Evolutionary conservation across 2,888 invertebrate species (phyloP).

Genomic region (Anorthoa munda): DNA sequence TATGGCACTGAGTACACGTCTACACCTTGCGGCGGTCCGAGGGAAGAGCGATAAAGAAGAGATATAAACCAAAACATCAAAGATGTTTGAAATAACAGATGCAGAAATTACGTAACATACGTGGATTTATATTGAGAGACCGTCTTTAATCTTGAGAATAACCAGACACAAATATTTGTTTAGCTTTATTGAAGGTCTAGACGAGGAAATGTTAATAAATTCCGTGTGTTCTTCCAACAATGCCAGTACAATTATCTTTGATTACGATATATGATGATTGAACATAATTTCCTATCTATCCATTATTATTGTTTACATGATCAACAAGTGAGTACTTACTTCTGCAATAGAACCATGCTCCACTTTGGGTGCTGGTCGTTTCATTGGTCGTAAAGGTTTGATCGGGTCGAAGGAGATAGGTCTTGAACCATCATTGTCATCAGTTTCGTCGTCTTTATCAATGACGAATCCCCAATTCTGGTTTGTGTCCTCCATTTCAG

Average conservation of each 20-base stretch:
- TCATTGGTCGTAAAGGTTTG: slow-evolving; percentile 64
- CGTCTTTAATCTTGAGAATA: slow-evolving; percentile 13
- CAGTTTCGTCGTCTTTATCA: slow-evolving; percentile 63
- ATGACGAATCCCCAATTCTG: slow-evolving; percentile 80
- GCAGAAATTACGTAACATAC: not conserved
- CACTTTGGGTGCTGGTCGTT: slow-evolving; percentile 70
- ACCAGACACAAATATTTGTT: slow-evolving; percentile 6
- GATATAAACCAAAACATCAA: slow-evolving; percentile 16
- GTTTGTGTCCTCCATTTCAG: slow-evolving; percentile 77
- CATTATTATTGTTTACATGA: slow-evolving; percentile 8
- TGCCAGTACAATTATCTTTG: slow-evolving; percentile 35
- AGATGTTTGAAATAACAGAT: slow-evolving; percentile 4
- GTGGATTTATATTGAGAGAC: not conserved
- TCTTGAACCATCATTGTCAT: slow-evolving; percentile 76
- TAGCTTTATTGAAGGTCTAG: slow-evolving; percentile 30
- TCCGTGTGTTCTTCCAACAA: not conserved
- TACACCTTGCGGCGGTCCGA: too few species aligned
- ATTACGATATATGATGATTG: slow-evolving; percentile 15
- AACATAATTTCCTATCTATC: slow-evolving; percentile 8
- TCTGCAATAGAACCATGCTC: slow-evolving; percentile 69
- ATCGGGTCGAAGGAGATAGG: slow-evolving; percentile 81
- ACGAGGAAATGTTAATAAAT: slow-evolving; percentile 25
- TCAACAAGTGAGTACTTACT: slow-evolving; percentile 62
- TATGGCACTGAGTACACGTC: too few species aligned
- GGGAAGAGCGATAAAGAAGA: too few species aligned